Base-by-base conservation (phyloP, 2,888 invertebrate species). In the Tinea trinotella region DNA sequence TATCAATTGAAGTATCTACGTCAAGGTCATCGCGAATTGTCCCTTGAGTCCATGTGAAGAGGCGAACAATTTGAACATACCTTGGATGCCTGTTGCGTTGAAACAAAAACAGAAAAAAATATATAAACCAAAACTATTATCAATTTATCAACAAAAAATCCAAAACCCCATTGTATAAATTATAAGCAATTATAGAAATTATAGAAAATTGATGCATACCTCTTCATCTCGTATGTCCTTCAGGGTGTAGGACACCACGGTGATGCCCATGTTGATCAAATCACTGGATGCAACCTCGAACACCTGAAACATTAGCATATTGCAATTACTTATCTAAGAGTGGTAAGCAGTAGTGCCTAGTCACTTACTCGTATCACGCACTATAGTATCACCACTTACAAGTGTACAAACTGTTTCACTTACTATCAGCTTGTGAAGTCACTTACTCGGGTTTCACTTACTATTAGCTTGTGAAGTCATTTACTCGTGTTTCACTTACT, bases 251-350 rank as follows among this genome's bases (percentile, higher is more conserved):
- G 96, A 97, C 10, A 97, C 96, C 0, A 97, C 97, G 6, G 96
- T 96, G 64, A 97, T 96, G 46, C 97, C 97, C 97, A 97, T 97
- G 70, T 97, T 97, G 62, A 97, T 96, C 58, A 97, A 88, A 87
- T 97, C 97, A 53, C 96, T 96, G 17, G 96, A 96, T 2, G 97
- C 97, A 9, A 97, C 97, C 84, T 97, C 96, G 67, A 97, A 97
- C 2, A 97, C 97, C 83, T 88, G 71, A 17, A 72, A 59, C 2
- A 13, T 40, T 5, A 24, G 6, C 5, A 24, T 7, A 24, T 7
- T 24, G 24, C 24, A n/a, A n/a, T n/a, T n/a, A n/a, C n/a, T n/a
- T n/a, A n/a, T n/a, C n/a, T n/a, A n/a, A n/a, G n/a, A n/a, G n/a
- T n/a, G n/a, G n/a, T n/a, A n/a, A n/a, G n/a, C n/a, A n/a, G n/a